A percentile compares a stretch with the other conserved stretches of the same genome.
These are phyloP conservation scores for Brienomyrus brachyistius DNA, from an alignment of 2,113 vertebrate species.

Conservation along the genomic window DNA sequence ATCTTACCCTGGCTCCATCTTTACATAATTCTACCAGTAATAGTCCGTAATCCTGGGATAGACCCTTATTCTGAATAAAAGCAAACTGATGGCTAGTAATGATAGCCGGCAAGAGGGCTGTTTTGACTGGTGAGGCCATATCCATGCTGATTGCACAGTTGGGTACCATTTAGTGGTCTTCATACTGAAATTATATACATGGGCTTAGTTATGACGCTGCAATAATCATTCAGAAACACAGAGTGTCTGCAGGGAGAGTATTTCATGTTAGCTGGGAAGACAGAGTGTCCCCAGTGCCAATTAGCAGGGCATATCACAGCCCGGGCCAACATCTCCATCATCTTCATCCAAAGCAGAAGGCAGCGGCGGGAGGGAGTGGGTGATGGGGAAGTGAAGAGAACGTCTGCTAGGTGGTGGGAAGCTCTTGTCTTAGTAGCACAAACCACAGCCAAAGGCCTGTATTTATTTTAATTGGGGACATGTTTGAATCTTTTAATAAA, in stretches of 20 bases:
- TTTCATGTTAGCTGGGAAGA: neutral
- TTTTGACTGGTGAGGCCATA: neutral
- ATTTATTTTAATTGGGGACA: slow-evolving; percentile 41
- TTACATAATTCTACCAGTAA: neutral
- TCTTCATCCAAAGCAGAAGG: neutral
- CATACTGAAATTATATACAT: neutral
- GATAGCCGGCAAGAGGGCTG: neutral
- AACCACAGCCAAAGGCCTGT: slow-evolving; percentile 35
- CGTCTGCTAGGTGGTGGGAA: neutral
- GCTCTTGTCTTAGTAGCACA: neutral
- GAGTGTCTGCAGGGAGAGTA: neutral
- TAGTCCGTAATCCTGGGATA: neutral
- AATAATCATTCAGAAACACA: neutral
- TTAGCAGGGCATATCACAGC: neutral
- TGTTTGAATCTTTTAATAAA: slow-evolving; percentile 57
- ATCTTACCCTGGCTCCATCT: neutral
- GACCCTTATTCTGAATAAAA: neutral
- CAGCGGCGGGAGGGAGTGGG: neutral
- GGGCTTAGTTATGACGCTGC: neutral
- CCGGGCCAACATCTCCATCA: neutral
- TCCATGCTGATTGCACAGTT: neutral
- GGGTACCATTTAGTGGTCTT: neutral
- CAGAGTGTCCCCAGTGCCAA: neutral
- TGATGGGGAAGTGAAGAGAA: neutral
- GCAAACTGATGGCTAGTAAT: neutral